Conservation (phyloP, 2,797 vertebrate genomes). For the Luscinia luscinia region DNA sequence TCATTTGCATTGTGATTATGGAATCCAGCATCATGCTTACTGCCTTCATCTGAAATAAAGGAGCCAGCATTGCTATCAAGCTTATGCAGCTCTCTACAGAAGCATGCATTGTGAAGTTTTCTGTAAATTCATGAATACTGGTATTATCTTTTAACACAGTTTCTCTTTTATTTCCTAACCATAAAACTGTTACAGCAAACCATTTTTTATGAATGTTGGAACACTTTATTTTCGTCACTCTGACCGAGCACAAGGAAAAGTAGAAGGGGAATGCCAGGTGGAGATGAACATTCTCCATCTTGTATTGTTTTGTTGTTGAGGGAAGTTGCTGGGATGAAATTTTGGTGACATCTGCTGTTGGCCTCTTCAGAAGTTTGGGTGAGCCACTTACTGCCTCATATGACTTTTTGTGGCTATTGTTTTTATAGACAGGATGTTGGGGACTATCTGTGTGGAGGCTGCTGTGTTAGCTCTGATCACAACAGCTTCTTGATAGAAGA, state of each 20-base stretch:
- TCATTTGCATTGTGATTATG: neutral
- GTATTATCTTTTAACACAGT: neutral
- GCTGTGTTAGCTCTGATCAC: neutral
- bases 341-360: neutral
- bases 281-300: neutral
- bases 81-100: neutral
- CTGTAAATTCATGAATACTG: neutral
- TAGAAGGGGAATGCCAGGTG: neutral
- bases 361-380: neutral
- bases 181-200: neutral
- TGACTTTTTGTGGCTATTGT: neutral
- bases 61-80: neutral
- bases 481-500: neutral
- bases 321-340: neutral
- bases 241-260: neutral
- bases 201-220: neutral
- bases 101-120: neutral
- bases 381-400: accelerated
- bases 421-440: neutral
- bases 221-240: neutral
- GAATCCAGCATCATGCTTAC: neutral
- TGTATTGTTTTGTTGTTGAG: neutral
- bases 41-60: neutral
- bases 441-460: neutral
- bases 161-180: neutral